These are phyloP conservation scores for Nomia melanderi DNA, from an alignment of 1,140 invertebrate species.

Conservation along the genomic window DNA sequence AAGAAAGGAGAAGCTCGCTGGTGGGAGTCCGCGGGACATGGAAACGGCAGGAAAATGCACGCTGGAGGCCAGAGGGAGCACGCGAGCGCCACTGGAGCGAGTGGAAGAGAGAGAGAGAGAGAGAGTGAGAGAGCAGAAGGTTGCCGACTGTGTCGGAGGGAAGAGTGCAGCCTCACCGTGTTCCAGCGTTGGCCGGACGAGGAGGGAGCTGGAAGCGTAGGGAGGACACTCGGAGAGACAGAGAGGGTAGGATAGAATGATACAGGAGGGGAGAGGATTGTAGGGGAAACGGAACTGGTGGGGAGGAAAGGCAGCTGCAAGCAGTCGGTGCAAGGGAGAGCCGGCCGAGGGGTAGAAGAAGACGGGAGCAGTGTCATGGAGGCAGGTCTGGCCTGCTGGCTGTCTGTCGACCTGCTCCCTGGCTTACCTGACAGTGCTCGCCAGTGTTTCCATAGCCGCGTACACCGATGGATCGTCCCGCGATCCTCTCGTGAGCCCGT, in stretches of 20 bases:
- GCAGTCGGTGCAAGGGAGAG: conserved; percentile 31
- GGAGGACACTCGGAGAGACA: too few relatives aligned
- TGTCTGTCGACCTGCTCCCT: conserved; percentile 63
- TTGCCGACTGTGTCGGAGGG: not conserved
- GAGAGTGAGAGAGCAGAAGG: not conserved
- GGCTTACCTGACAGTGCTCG: conserved; percentile 57
- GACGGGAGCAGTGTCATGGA: conserved; percentile 50
- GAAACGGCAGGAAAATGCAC: conserved; percentile 19
- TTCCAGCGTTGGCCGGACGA: not conserved
- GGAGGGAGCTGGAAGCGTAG: too few relatives aligned
- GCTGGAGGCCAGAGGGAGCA: not conserved
- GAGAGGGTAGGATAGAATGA: not conserved
- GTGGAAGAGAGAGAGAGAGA: not conserved
- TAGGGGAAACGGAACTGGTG: not conserved
- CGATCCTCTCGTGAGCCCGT: conserved; percentile 37
- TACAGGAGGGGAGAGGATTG: not conserved
- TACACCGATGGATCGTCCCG: conserved; percentile 56
- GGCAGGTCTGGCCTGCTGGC: conserved; percentile 59
- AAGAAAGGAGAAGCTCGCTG: not conserved
- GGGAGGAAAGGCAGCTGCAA: conserved; percentile 29
- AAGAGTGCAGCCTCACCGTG: not conserved
- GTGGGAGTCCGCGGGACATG: not conserved
- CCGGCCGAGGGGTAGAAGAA: not conserved
- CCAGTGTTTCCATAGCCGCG: conserved; percentile 63
- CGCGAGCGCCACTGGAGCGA: not conserved